Evolutionary conservation across 2,797 vertebrate species (phyloP), one percentile per base, ranked within the genome.

Genomic region (Hydrolagus colliei): DNA sequence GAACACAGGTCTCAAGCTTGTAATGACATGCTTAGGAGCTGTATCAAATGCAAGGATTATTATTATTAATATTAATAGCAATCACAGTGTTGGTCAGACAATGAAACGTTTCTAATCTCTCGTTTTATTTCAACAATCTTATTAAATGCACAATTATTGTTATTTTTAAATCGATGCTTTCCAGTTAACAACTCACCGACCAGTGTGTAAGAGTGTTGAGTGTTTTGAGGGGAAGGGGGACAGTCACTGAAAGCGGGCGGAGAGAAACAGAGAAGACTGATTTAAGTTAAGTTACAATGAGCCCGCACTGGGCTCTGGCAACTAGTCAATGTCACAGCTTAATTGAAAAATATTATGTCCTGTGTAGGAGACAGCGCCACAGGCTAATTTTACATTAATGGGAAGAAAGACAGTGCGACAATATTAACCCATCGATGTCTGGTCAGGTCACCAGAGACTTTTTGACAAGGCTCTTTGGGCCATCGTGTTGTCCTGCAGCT

Each of bases 341-440:
- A 84, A 84, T 84, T 84, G 79, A 84, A 84, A 84, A 84, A 84
- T 84, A 84, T 84, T 84, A 67, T 71, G 27, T 63, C 79, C 79
- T 84, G 65, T 84, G 65, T 63, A 71, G 79, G 65, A 71, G 71
- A 67, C 65, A 71, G 67, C 79, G 71, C 79, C 79, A 84, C 79
- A 67, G 79, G 79, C 79, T 67, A 84, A 67, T 71, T 84, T 84
- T 84, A 52, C 79, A 84, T 68, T 84, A 84, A 84, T 84, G 65
- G 79, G 16, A 71, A 84, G 71, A 71, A 27, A 32, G 27, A 71
- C 20, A 84, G 79, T 84, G 65, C 65, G 20, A 32, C 65, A 71
- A 10, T 20, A 35, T 84, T 84, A 84, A 84, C 79, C 32, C 65
- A 16, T 84, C 32, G 1, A 4, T 84, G 65, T 32, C 65, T 11